These are phyloP conservation scores for Aquatica leii DNA, from an alignment of 2,888 invertebrate genomes.

Conservation along the genomic window DNA sequence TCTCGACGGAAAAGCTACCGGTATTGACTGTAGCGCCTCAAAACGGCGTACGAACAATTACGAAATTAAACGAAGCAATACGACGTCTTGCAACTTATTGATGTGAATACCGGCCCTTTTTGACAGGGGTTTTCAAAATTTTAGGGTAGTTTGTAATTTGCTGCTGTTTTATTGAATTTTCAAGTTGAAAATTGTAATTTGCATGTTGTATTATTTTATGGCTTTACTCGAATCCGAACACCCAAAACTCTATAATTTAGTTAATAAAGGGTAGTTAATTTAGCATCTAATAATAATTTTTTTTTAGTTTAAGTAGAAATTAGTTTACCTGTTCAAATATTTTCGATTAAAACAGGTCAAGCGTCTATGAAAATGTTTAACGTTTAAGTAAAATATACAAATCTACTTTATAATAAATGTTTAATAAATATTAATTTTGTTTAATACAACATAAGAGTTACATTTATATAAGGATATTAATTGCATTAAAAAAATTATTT, in stretches of 20 bases:
- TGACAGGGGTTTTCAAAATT: conserved; percentile 43
- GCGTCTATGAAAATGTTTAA: no score
- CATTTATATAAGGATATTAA: no score
- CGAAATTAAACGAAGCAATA: conserved; percentile 36
- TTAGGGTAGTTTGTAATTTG: conserved; percentile 41
- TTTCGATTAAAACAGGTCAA: no score
- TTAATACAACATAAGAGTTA: no score
- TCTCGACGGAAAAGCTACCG: conserved; percentile 33
- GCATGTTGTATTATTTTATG: conserved; percentile 35
- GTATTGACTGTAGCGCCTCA: conserved; percentile 47
- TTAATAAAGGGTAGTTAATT: conserved; percentile 29
- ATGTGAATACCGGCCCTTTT: conserved; percentile 44
- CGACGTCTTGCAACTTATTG: conserved; percentile 45
- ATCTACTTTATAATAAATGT: no score
- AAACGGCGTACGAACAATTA: conserved; percentile 37
- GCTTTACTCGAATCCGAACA: conserved; percentile 21
- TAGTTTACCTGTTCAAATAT: no score
- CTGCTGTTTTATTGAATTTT: conserved; percentile 41
- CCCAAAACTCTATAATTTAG: conserved; percentile 23
- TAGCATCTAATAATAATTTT: conserved; percentile 16
- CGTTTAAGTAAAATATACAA: no score
- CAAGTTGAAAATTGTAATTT: conserved; percentile 39
- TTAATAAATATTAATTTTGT: no score
- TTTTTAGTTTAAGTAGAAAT: no score
- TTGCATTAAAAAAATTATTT: no score